A percentile compares a stretch with the other conserved stretches of the same genome.
These are phyloP conservation scores for Drosophila paulistorum DNA, from an alignment of 1,140 invertebrate genomes.

Conservation along the genomic window DNA sequence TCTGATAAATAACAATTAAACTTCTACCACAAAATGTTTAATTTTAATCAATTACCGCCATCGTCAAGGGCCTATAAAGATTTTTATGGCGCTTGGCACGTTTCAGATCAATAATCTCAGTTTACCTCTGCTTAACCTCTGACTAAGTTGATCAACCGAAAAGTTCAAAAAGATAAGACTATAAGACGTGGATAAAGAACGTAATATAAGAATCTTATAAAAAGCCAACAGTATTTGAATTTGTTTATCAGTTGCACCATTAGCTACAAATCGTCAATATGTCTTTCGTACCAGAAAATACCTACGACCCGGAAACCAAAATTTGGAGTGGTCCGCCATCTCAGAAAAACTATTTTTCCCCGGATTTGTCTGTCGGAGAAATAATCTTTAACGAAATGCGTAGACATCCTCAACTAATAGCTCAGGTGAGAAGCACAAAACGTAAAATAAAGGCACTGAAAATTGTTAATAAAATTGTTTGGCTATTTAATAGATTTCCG, in stretches of 20 bases:
- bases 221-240: background rate
- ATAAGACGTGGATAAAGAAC: background rate
- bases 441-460: background rate
- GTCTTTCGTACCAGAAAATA: conserved; percentile 15
- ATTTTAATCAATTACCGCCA: background rate
- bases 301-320: conserved; percentile 21
- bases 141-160: background rate
- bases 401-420: conserved; percentile 28
- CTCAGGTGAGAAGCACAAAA: conserved; percentile 13
- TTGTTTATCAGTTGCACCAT: background rate
- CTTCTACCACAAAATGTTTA: background rate
- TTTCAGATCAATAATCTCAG: background rate
- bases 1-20: too few relatives aligned
- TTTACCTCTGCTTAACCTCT: background rate
- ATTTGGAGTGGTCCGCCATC: conserved; percentile 19
- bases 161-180: too few relatives aligned
- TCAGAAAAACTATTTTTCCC: background rate
- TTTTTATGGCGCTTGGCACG: background rate
- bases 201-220: background rate
- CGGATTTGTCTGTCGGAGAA: conserved; percentile 33
- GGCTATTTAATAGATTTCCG: conserved; percentile 20
- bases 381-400: conserved; percentile 37
- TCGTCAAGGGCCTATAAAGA: background rate
- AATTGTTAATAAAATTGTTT: too few relatives aligned
- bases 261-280: conserved; percentile 1